phyloP scores from a whole-genome alignment of 2,888 invertebrate species.

The Drosophila emarginata region DNA sequence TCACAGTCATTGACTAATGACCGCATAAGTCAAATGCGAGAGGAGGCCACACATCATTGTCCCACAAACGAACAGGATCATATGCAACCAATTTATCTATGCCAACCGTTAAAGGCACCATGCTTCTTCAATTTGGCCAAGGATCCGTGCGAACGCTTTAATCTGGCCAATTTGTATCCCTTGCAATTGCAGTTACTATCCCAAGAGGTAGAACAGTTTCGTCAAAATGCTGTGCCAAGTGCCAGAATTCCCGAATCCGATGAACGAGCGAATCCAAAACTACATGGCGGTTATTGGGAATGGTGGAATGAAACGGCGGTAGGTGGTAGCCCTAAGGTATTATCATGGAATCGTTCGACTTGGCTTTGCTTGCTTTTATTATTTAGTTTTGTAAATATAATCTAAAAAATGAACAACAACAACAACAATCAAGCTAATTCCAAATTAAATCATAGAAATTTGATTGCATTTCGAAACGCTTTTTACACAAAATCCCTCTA shows the following conservation, averaged over 20 bases:
- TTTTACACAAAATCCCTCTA: background rate
- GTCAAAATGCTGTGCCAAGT: constrained; percentile 81
- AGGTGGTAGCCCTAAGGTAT: constrained; percentile 10
- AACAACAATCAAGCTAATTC: background rate
- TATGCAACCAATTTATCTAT: constrained; percentile 55
- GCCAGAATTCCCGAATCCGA: constrained; percentile 83
- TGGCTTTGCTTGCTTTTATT: background rate
- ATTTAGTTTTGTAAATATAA: constrained; percentile 2
- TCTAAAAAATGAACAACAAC: background rate
- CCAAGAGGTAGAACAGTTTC: constrained; percentile 82
- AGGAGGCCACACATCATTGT: constrained; percentile 70
- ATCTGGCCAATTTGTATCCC: constrained; percentile 76
- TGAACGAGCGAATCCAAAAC: constrained; percentile 83
- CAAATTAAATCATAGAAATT: background rate
- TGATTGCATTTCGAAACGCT: background rate
- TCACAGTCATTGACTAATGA: constrained; percentile 38
- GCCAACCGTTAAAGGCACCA: constrained; percentile 76
- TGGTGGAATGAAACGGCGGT: constrained; percentile 83
- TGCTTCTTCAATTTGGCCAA: constrained; percentile 84
- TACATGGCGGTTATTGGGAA: constrained; percentile 85
- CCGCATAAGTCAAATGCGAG: constrained; percentile 63
- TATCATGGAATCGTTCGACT: background rate
- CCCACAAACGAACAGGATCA: constrained; percentile 45
- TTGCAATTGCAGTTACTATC: constrained; percentile 79
- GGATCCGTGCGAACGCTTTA: constrained; percentile 84